A percentile compares a stretch with the other conserved stretches of the same genome.
phyloP scores from a whole-genome alignment of 2,797 vertebrate species.

The Phaenicophaeus curvirostris region DNA sequence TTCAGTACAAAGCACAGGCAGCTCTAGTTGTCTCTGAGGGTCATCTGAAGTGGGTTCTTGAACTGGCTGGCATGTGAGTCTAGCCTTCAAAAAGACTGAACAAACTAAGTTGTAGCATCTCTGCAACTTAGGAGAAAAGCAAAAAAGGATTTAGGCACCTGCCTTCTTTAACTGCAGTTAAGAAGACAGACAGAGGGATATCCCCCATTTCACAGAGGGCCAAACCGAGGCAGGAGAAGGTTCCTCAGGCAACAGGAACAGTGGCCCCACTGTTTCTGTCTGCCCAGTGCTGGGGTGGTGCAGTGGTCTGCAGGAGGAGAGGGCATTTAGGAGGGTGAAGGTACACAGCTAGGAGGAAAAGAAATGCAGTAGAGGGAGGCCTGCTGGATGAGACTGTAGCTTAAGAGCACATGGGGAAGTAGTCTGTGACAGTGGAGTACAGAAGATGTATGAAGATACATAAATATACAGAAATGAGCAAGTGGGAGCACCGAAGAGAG shows the following conservation, averaged over 20 bases:
- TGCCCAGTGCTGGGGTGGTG: neutral
- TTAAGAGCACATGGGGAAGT: neutral
- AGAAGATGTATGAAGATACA: neutral
- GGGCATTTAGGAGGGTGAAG: neutral
- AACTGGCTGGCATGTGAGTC: neutral
- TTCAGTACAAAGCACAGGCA: neutral
- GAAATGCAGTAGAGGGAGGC: neutral
- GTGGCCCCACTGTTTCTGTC: neutral
- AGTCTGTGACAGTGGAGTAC: neutral
- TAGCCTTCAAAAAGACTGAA: neutral
- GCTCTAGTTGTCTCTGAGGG: neutral
- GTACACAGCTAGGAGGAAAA: neutral
- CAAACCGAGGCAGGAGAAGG: neutral
- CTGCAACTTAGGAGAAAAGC: neutral
- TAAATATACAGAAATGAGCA: neutral
- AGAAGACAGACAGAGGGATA: neutral
- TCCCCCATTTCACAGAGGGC: neutral
- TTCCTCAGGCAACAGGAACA: neutral
- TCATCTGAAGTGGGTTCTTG: neutral
- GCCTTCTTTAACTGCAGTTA: neutral
- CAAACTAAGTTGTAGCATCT: neutral
- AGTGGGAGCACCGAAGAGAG: neutral
- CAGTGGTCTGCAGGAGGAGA: neutral
- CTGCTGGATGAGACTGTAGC: rapidly evolving
- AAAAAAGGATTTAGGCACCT: neutral